These are phyloP conservation scores for Ormyrus thymus DNA, from an alignment of 2,888 invertebrate genomes.

Conservation along the genomic window DNA sequence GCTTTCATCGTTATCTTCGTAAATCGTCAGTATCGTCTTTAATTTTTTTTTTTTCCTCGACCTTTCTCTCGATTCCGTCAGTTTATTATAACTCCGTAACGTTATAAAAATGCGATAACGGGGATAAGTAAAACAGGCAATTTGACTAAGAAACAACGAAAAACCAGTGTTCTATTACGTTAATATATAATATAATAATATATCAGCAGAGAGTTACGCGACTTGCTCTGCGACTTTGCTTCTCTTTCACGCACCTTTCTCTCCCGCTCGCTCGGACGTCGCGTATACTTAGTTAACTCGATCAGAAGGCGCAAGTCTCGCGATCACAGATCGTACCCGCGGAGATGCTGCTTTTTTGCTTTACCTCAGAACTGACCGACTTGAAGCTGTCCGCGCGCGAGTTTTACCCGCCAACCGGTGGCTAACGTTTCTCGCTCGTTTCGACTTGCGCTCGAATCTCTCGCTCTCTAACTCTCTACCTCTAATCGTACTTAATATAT, in stretches of 20 bases:
- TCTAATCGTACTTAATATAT: conserved; percentile 39
- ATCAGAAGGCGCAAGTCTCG: not conserved
- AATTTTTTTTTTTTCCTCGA: conserved; percentile 1
- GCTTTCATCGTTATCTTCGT: conserved; percentile 21
- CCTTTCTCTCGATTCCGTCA: conserved; percentile 31
- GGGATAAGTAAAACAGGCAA: conserved; percentile 61
- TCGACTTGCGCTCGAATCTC: not conserved
- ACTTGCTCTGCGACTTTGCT: conserved; percentile 32
- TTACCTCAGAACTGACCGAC: conserved; percentile 6
- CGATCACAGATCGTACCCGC: conserved; percentile 24
- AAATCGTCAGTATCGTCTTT: conserved; percentile 11
- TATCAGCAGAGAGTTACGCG: conserved; percentile 36
- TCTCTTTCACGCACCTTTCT: not conserved
- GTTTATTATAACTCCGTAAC: conserved; percentile 45
- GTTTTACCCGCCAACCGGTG: conserved; percentile 39
- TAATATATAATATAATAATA: not conserved
- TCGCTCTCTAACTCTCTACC: not conserved
- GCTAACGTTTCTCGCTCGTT: conserved; percentile 9
- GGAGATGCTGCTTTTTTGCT: not conserved
- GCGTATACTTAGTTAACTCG: not conserved
- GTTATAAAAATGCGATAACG: conserved; percentile 56
- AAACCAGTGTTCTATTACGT: conserved; percentile 57
- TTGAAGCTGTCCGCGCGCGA: conserved; percentile 18
- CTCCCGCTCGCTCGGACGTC: not conserved
- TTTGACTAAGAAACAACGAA: conserved; percentile 62